Evolutionary conservation across 2,888 invertebrate species (phyloP).

Genomic region (Teleiodes luculella): DNA sequence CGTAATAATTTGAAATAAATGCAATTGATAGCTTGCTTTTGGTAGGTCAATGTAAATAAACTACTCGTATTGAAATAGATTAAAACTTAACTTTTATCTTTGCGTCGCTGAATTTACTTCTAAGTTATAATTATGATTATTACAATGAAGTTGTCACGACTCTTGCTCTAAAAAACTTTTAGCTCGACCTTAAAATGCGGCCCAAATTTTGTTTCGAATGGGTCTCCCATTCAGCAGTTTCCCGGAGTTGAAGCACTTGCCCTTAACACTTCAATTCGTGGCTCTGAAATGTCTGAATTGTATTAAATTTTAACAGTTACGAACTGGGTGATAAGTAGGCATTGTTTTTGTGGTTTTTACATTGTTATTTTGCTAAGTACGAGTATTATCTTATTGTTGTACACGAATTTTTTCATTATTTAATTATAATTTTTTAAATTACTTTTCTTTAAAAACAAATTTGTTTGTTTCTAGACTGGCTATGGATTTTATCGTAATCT

Average conservation of each 20-base stretch:
- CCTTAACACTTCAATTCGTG: background rate
- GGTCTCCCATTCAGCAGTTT: background rate
- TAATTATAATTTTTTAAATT: too few species aligned
- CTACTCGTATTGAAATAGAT: too few species aligned
- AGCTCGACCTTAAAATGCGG: background rate
- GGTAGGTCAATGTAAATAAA: too few species aligned
- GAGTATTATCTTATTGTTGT: too few species aligned
- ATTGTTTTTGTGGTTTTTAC: background rate
- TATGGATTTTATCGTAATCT: too few species aligned
- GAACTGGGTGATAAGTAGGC: background rate
- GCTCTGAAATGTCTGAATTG: background rate
- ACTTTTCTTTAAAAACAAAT: too few species aligned
- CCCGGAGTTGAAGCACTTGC: background rate
- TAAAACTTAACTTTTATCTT: too few species aligned
- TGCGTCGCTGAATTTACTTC: too few species aligned
- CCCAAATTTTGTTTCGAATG: background rate
- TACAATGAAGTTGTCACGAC: background rate
- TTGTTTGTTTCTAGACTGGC: too few species aligned
- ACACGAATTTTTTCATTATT: too few species aligned
- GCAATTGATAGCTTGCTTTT: too few species aligned
- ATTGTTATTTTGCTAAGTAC: background rate
- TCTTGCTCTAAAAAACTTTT: background rate
- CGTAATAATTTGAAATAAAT: too few species aligned
- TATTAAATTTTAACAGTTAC: background rate
- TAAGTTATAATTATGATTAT: background rate